Evolutionary conservation across 1,140 invertebrate species (phyloP), one percentile per base, ranked within the genome.

Genomic region (Brachionus rubens): DNA sequence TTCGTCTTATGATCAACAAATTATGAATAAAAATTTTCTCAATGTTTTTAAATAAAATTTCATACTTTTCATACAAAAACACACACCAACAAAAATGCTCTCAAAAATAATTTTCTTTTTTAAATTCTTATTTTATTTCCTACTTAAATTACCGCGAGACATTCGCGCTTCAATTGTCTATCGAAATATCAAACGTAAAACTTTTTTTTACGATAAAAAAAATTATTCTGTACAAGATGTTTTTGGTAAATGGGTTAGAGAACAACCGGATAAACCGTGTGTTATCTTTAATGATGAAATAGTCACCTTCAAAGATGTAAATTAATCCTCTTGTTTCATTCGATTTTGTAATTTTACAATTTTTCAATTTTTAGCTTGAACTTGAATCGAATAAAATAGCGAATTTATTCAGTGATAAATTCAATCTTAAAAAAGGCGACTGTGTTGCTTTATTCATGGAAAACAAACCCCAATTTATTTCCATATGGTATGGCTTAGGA

Each of bases 361-460:
- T 16, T 24, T 65, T 43, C 19, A 0, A 30, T 26, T 65, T 65
- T 2, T 41, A 72, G 68, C 26, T 72, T 40, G 68, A 72, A 14
- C 16, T 72, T 19, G 28, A 72, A 21, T 48, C 46, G n/a, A 72
- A 72, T 24, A 28, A n/a, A 16, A 26, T 72, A 30, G 68, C 68
- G 1, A 72, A 72, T 72, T 16, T 72, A 41, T 72, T 72, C 50
- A 24, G 6, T 2, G 46, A 72, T 12, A 33, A 36, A 19, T 72
- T 40, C 5, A 24, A 36, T n/a, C 26, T 72, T 36, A 62, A 59
- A 65, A 62, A 47, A 47, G 91, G 90, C 3, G 91, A 96, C 80
- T 89, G 90, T 7, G 88, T 97, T 14, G 91, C 91, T 0, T 79
- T 98, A 2, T 88, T 93, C 33, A 90, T 96, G 89, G 92, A 93